Base-by-base conservation (phyloP, 2,888 invertebrate species). In the Spatulosminthurus flaviceps region DNA sequence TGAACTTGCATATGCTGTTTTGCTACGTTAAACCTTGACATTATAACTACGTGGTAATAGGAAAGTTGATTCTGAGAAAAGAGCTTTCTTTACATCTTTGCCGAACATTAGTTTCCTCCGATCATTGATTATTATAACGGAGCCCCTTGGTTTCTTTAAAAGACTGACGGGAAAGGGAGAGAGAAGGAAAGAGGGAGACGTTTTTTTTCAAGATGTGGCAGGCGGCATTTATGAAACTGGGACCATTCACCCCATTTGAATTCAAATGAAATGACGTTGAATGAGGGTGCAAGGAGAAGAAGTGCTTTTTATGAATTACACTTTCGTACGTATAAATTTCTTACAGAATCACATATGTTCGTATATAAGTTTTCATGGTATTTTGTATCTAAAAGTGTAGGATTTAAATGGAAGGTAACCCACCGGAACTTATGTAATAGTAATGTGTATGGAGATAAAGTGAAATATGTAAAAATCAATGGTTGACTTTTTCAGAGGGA, bases 41-140 rank as follows among this genome's bases (percentile, higher is more conserved):
- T 24, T 64, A 2, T 24, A 24, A 24, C 21, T 64, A 13, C 64
- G 64, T 21, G 11, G 21, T 64, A 11, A n/a, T 34, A 7, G 34
- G 34, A 34, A 34, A 34, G 34, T 34, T 34, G 34, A 34, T 34
- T 34, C 5, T 34, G 34, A 34, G 34, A 9, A 34, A 34, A 4
- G n/a, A n/a, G 5, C 34, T 34, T 34, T 9, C 34, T 9, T 34
- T 34, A 4, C 51, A 51, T 51, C 5, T 51, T 11, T 51, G 5
- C 51, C 16, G 2, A 51, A 67, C 11, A 67, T 67, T 28, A 28
- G 67, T 67, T 67, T 26, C 67, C 67, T 24, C n/a, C 28, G 67
- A 67, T 67, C 67, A 29, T 26, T 28, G 67, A 67, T 67, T 67
- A 28, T 67, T 28, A 67, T 28, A 28, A 28, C 28, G 13, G 67